A percentile compares a stretch with the other conserved stretches of the same genome.
Evolutionary conservation across 1,140 invertebrate genomes (phyloP).

Genomic region (Uloborus diversus): DNA sequence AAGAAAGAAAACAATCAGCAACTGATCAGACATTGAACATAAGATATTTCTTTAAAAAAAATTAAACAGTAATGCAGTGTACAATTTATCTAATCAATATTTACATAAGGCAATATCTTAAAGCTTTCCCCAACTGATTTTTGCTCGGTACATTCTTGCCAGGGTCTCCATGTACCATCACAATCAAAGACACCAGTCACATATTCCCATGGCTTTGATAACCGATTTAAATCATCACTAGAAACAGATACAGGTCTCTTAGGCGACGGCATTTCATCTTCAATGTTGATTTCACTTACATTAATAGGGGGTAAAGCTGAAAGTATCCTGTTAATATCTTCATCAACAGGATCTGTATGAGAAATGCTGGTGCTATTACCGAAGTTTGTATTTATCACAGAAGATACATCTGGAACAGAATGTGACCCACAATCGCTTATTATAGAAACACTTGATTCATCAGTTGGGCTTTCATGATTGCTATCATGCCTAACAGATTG

Average conservation of each 20-base stretch:
- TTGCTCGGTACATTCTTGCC: constrained; percentile 79
- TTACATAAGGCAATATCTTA: constrained; percentile 90
- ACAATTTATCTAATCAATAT: constrained; percentile 76
- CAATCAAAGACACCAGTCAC: constrained; percentile 74
- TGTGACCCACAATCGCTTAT: constrained; percentile 16
- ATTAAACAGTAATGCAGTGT: constrained; percentile 24
- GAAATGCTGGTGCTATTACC: constrained; percentile 10
- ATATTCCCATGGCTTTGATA: constrained; percentile 66
- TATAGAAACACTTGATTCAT: constrained; percentile 33
- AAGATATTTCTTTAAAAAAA: no score
- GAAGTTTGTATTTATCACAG: constrained; percentile 38
- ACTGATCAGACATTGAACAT: no score
- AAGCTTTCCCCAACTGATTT: constrained; percentile 77
- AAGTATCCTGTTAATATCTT: constrained; percentile 70
- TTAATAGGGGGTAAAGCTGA: constrained; percentile 74
- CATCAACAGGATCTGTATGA: constrained; percentile 58
- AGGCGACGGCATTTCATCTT: constrained; percentile 64
- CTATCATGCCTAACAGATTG: constrained; percentile 28
- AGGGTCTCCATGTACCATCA: constrained; percentile 77
- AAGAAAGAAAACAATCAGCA: no score
- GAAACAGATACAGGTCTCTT: constrained; percentile 63
- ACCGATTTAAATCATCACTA: constrained; percentile 60
- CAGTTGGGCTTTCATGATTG: constrained; percentile 42
- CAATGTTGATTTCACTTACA: constrained; percentile 67
- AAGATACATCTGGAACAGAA: constrained; percentile 41